Evolutionary conservation across 2,113 vertebrate genomes (phyloP).

Genomic region (Pogona vitticeps): DNA sequence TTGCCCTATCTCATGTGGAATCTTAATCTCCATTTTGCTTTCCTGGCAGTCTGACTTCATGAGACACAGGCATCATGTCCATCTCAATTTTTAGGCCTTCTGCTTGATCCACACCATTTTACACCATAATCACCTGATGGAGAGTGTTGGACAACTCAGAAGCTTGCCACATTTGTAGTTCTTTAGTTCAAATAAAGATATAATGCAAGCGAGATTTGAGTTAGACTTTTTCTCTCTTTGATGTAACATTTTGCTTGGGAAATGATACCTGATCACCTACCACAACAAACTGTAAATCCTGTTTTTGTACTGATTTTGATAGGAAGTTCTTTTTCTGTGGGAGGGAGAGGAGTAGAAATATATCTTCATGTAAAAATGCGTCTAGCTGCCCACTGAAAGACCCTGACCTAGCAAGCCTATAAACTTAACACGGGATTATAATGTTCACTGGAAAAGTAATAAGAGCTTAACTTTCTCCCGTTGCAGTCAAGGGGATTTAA

Average conservation of each 20-base stretch:
- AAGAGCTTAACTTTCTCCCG: not conserved
- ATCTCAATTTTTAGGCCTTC: too few relatives aligned
- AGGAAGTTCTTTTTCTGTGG: not conserved
- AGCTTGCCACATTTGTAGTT: too few relatives aligned
- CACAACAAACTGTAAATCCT: not conserved
- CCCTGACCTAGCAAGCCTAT: not conserved
- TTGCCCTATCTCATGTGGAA: too few relatives aligned
- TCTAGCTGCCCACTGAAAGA: not conserved
- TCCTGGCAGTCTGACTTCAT: too few relatives aligned
- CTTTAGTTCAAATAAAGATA: too few relatives aligned
- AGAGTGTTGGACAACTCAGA: too few relatives aligned
- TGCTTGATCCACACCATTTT: too few relatives aligned
- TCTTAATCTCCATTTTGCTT: too few relatives aligned
- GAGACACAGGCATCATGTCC: too few relatives aligned
- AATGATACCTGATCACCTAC: not conserved
- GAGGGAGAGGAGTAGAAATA: not conserved
- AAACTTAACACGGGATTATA: not conserved
- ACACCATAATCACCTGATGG: too few relatives aligned
- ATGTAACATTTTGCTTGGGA: not conserved
- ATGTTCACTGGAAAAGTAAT: not conserved
- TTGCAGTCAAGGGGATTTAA: not conserved
- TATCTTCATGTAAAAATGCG: not conserved
- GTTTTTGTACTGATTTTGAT: not conserved
- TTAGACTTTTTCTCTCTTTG: not conserved
- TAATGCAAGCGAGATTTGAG: too few relatives aligned